Percentiles rank a stretch among this genome's conserved stretches.
These are phyloP conservation scores for Pterostichus madidus DNA, from an alignment of 2,888 invertebrate genomes.

Conservation along the genomic window DNA sequence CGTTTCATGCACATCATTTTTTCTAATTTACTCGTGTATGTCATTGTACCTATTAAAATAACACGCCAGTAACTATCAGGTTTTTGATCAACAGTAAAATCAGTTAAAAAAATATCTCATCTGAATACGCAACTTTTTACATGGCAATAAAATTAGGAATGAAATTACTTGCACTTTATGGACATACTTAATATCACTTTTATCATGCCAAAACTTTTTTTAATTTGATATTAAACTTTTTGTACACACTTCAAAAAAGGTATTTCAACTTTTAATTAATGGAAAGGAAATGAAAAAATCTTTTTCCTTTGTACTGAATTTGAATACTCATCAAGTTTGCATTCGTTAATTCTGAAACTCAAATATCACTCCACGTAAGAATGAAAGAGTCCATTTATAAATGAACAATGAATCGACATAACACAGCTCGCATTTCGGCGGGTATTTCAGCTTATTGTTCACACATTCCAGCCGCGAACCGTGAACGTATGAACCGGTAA, in stretches of 20 bases:
- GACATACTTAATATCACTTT: neutral
- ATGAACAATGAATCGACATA: neutral
- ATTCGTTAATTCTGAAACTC: conserved; percentile 5
- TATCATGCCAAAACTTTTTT: neutral
- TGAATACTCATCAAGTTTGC: conserved; percentile 17
- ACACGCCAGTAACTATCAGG: neutral
- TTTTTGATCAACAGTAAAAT: neutral
- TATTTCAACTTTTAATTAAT: neutral
- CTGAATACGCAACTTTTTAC: neutral
- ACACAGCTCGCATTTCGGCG: neutral
- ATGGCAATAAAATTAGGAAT: conserved; percentile 1
- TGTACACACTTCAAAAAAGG: neutral
- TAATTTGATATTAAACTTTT: neutral
- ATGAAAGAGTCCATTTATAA: neutral
- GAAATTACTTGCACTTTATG: conserved; percentile 8
- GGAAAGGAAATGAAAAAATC: conserved; percentile 19
- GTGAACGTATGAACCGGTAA: neutral
- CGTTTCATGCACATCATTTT: neutral
- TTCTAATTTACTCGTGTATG: neutral
- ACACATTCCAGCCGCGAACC: neutral
- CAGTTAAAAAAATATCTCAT: neutral
- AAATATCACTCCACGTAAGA: conserved; percentile 14
- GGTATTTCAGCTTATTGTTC: neutral
- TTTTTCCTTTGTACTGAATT: conserved; percentile 5
- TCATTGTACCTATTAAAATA: neutral